Base-by-base conservation (phyloP, 2,888 invertebrate species). In the Ditula angustiorana region DNA sequence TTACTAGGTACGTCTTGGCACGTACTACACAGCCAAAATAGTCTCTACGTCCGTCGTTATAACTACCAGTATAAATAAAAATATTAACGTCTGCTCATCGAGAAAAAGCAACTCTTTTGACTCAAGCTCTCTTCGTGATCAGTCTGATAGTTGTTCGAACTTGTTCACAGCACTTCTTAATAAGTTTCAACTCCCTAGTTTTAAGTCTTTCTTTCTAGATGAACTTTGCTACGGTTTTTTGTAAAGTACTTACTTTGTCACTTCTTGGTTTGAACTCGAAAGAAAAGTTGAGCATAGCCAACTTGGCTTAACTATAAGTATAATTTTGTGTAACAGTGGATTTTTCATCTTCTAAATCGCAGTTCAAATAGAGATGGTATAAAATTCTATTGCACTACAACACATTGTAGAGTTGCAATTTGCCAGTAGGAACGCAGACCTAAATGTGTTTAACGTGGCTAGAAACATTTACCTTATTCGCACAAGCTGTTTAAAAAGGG, bases 91-190 rank as follows among this genome's bases (percentile, higher is more conserved):
- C 13, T 8, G 10, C 5, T 30, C 8, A 49, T 37, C 21, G 13
- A 21, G 7, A 53, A 61, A n/a, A 60, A 23, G 49, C 37, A 50
- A 28, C 19, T 7, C 30, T 35, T 19, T 26, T 26, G 10, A 13
- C 26, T 26, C 21, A 26, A 62, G 16, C 49, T 30, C 19, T 37
- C 37, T 24, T 46, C 28, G 11, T 28, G 50, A 57, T 63, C 41
- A 52, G 50, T 63, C 50, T 57, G 44, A 57, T 57, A 57, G 50
- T 52, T 63, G 57, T 58, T 63, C 50, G 21, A 63, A 58, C 33
- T 30, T 63, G 50, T 46, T 63, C 41, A 50, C 44, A 52, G 44
- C 50, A 58, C 57, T 63, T 57, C 41, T 47, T 49, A 55, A 35
- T 61, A 55, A 61, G 46, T 61, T 61, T 33, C 41, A 28, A 24